phyloP scores from a whole-genome alignment of 2,113 vertebrate species.

The Prinia subflava region DNA sequence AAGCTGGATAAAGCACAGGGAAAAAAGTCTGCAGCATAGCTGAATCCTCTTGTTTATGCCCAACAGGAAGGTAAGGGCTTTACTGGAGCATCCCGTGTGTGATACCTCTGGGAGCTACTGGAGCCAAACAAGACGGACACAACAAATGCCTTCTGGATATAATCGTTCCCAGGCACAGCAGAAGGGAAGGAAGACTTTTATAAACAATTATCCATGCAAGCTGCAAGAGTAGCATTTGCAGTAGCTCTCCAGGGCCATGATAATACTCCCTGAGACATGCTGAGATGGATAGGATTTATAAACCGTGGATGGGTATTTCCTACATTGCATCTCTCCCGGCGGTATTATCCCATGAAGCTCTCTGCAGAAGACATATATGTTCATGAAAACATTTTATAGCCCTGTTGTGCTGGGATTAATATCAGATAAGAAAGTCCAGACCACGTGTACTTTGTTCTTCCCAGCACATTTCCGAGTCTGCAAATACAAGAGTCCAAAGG shows the following conservation, averaged over 20 bases:
- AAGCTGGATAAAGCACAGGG: neutral
- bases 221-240: constrained; percentile 40
- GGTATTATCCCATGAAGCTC: neutral
- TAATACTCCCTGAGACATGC: neutral
- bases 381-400: constrained; percentile 55
- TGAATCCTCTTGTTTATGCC: neutral
- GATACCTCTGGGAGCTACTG: neutral
- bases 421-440: neutral
- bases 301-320: constrained; percentile 6
- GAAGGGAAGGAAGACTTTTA: constrained; percentile 30
- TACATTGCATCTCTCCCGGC: neutral
- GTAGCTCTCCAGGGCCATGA: constrained; percentile 33
- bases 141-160: constrained; percentile 28
- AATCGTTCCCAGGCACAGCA: neutral
- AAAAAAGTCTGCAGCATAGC: neutral
- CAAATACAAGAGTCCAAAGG: neutral
- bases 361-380: constrained; percentile 37
- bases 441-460: neutral
- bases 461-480: neutral
- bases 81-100: neutral
- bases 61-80: neutral
- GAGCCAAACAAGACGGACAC: neutral
- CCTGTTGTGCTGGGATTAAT: constrained; percentile 58
- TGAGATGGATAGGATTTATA: constrained; percentile 50
- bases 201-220: constrained; percentile 48